These are phyloP conservation scores for Onychomys leucogaster DNA, from an alignment of 2,797 vertebrate species.

Conservation along the genomic window DNA sequence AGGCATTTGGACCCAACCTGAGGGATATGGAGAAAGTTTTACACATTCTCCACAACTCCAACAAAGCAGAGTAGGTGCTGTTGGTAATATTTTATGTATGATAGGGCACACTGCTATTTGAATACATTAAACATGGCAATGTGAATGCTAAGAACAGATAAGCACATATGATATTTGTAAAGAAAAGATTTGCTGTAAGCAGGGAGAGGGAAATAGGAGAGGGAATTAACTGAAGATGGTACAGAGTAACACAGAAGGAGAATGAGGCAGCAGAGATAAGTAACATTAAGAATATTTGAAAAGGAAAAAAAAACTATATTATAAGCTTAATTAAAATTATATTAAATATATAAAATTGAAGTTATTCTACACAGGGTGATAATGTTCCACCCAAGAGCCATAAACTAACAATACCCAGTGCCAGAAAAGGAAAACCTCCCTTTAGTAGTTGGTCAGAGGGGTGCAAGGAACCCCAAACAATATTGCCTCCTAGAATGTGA, in stretches of 20 bases:
- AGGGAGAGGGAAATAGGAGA: not conserved
- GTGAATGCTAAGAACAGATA: not conserved
- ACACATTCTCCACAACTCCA: not conserved
- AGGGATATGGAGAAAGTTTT: not conserved
- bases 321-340: not conserved
- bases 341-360: not conserved
- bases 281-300: not conserved
- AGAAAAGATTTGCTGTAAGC: no score
- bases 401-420: not conserved
- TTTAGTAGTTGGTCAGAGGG: not conserved
- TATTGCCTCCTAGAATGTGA: not conserved
- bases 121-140: not conserved
- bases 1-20: not conserved
- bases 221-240: not conserved
- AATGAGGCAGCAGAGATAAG: not conserved
- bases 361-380: not conserved
- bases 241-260: not conserved
- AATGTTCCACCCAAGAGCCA: not conserved
- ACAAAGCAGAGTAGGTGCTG: not conserved
- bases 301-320: not conserved
- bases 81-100: not conserved
- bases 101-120: not conserved
- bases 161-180: not conserved
- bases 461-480: no score
- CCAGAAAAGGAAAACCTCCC: not conserved